Conservation (phyloP, 1,140 invertebrate species). For the Zaprionus davidi region DNA sequence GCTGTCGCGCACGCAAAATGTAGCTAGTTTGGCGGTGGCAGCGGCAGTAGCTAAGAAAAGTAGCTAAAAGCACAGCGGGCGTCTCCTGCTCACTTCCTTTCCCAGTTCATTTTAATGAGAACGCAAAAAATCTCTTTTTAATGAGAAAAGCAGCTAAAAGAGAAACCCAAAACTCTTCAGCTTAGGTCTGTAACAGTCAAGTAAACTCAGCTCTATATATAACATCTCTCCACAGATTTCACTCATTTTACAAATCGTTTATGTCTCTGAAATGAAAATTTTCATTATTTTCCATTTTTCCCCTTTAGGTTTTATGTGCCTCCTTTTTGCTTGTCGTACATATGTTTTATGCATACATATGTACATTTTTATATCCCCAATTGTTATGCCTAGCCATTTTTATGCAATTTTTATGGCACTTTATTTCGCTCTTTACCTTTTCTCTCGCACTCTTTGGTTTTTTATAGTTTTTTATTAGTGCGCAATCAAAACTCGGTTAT, state of each 20-base stretch:
- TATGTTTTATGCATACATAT: neutral
- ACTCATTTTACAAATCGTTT: neutral
- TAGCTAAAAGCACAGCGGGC: neutral
- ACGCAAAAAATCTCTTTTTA: slow-evolving; percentile 2
- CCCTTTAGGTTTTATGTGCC: neutral
- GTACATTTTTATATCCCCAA: slow-evolving; percentile 3
- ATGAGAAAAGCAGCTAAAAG: neutral
- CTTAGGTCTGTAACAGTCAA: neutral
- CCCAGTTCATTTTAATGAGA: slow-evolving; percentile 5
- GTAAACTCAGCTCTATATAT: neutral
- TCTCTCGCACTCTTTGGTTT: neutral
- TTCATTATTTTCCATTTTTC: neutral
- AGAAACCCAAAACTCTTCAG: neutral
- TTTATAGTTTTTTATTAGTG: slow-evolving; percentile 9
- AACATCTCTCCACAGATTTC: neutral
- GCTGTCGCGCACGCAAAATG: neutral
- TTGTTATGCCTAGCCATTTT: neutral
- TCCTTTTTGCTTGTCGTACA: neutral
- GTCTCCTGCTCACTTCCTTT: neutral
- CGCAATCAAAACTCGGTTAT: neutral
- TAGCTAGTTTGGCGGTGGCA: neutral
- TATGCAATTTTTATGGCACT: slow-evolving; percentile 6
- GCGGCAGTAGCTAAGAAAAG: neutral
- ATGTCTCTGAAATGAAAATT: neutral
- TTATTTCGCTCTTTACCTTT: neutral